Evolutionary conservation across 2,113 vertebrate genomes (phyloP).

Genomic region (Hypocryptadius cinnamomeus): DNA sequence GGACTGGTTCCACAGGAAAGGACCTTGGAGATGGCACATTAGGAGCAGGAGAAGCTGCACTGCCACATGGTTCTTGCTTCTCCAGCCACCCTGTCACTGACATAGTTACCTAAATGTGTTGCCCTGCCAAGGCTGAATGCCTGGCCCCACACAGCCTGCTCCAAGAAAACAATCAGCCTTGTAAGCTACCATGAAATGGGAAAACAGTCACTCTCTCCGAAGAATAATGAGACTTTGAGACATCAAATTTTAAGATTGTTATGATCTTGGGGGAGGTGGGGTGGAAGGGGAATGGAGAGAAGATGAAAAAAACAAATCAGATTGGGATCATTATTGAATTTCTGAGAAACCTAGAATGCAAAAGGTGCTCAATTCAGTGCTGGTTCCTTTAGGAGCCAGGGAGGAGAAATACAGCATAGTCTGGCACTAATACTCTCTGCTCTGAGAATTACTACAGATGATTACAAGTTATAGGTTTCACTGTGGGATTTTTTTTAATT

Average conservation of each 20-base stretch:
- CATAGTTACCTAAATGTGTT: neutral
- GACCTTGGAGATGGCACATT: neutral
- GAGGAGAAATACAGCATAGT: neutral
- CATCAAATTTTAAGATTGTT: neutral
- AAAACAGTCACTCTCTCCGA: neutral
- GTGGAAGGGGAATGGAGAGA: rapidly evolving
- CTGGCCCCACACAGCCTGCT: rapidly evolving
- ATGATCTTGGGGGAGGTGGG: neutral
- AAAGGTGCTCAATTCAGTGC: neutral
- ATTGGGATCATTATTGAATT: neutral
- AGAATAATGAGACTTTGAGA: neutral
- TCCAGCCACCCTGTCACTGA: neutral
- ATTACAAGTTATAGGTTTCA: neutral
- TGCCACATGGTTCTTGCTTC: rapidly evolving
- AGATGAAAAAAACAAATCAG: neutral
- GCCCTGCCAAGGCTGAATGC: rapidly evolving
- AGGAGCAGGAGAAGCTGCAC: neutral
- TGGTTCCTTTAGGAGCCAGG: neutral
- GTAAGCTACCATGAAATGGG: neutral
- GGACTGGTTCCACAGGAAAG: neutral
- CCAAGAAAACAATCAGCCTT: neutral
- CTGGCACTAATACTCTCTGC: neutral
- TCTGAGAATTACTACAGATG: neutral
- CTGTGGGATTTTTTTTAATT: neutral
- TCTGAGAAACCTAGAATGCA: neutral